These are phyloP conservation scores for Galerucella pusilla DNA, from an alignment of 2,888 invertebrate genomes.

Conservation along the genomic window DNA sequence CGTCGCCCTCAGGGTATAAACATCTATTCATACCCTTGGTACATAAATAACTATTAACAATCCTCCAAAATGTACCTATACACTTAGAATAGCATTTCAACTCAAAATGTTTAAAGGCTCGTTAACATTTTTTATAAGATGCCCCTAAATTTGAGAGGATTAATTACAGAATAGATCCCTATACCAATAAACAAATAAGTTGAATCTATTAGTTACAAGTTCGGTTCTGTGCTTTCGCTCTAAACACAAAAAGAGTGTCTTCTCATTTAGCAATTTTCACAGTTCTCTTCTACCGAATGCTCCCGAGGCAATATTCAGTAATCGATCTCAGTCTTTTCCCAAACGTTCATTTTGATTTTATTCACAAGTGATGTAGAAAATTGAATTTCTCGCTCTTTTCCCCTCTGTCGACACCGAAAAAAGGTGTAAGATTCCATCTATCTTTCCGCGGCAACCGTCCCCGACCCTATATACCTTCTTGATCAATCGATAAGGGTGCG, in stretches of 20 bases:
- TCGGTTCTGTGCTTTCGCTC: neutral
- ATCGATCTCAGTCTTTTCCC: constrained; percentile 54
- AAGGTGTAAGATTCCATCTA: constrained; percentile 51
- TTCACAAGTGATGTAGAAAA: constrained; percentile 67
- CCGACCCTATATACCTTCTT: constrained; percentile 13
- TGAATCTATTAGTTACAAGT: neutral
- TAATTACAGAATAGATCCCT: too few species aligned
- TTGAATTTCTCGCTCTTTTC: constrained; percentile 64
- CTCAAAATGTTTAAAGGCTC: too few species aligned
- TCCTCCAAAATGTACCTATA: too few species aligned
- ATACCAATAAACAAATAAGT: neutral
- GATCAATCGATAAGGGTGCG: constrained; percentile 42
- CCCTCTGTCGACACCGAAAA: constrained; percentile 12
- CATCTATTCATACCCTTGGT: too few species aligned
- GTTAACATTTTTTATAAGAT: too few species aligned
- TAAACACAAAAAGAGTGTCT: constrained; percentile 27
- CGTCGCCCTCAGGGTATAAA: too few species aligned
- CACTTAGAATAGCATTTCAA: too few species aligned
- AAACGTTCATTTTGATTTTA: constrained; percentile 63
- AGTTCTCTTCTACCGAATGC: constrained; percentile 28
- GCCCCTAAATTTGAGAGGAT: too few species aligned
- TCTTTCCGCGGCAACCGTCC: neutral
- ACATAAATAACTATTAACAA: too few species aligned
- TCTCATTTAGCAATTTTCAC: constrained; percentile 38
- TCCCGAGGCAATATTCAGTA: constrained; percentile 38